These are phyloP conservation scores for Ichneumoninae sp. DNA, from an alignment of 2,888 invertebrate genomes.

Conservation along the genomic window DNA sequence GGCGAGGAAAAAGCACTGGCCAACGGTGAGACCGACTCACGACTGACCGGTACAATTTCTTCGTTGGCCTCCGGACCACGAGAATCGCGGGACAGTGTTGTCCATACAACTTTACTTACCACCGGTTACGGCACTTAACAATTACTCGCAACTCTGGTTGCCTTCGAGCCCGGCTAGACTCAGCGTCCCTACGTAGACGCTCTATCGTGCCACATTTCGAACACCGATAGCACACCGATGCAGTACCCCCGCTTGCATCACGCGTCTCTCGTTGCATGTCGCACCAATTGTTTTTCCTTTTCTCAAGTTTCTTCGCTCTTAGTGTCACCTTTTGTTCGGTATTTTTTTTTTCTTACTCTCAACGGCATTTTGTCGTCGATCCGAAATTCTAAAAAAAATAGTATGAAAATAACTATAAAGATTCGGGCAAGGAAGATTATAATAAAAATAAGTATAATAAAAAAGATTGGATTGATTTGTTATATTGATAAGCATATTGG, in stretches of 20 bases:
- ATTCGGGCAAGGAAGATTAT: too few species aligned
- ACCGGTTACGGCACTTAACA: not conserved
- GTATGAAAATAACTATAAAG: too few species aligned
- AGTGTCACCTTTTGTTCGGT: not conserved
- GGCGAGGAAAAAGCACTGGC: constrained; percentile 16
- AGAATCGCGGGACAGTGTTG: not conserved
- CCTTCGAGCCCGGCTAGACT: not conserved
- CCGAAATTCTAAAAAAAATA: not conserved
- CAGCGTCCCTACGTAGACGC: not conserved
- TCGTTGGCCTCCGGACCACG: constrained; percentile 9
- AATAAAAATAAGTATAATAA: too few species aligned
- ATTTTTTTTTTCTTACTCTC: not conserved
- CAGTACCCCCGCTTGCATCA: not conserved
- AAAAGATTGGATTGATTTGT: not conserved
- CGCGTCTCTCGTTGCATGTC: not conserved
- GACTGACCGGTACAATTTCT: constrained; percentile 43
- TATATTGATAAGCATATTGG: not conserved
- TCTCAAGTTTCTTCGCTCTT: not conserved
- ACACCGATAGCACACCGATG: not conserved
- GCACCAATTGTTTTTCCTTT: not conserved
- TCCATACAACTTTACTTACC: not conserved
- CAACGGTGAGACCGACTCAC: constrained; percentile 10
- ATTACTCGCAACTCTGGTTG: not conserved
- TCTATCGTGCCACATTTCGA: not conserved
- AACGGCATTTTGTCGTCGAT: not conserved